Base-by-base conservation (phyloP, 2,797 vertebrate species). In the Sebastes umbrosus region DNA sequence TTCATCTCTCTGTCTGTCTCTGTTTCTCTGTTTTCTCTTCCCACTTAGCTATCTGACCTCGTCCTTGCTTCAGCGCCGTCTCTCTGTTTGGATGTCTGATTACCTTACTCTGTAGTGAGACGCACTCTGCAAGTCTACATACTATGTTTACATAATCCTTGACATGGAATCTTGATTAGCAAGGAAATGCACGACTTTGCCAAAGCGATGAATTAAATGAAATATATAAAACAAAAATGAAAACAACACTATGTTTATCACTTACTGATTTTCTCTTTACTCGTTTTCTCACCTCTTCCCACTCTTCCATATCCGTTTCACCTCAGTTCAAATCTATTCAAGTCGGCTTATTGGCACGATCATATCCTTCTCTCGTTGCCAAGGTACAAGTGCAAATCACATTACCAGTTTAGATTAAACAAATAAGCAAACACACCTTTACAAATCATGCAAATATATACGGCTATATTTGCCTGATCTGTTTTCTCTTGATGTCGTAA, bases 1-100 rank as follows among this genome's bases (percentile, higher is more conserved):
- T 84, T 89, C 80, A 77, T 88, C 76, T 87, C 76, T 79, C 62
- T 82, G 68, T 36, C 52, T 59, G 6, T 22, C 60, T 75, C 20
- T 63, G 50, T 69, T 64, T 83, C 58, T 75, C 32, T 80, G 18
- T 69, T 54, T 79, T 69, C 62, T 71, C 43, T 43, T 43, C 68
- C 76, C 58, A 68, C 80, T 83, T 66, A 75, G 66, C 80, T 31
- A 55, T 79, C 43, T 20, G 54, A 60, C 52, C 69, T 78, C 58
- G 65, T 74, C 52, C 27, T 70, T 70, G 70, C 32, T 58, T 72
- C 14, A 82, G 63, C 65, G 31, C 29, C 27, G 31, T 67, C 31
- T 46, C 54, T 86, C 52, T 76, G 54, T 85, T 55, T 73, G 57
- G 46, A 54, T 65, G 29, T 79, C 50, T 87, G 68, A 79, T 84